These are phyloP conservation scores for Chloroceryle aenea DNA, from an alignment of 2,113 vertebrate species.

Conservation along the genomic window DNA sequence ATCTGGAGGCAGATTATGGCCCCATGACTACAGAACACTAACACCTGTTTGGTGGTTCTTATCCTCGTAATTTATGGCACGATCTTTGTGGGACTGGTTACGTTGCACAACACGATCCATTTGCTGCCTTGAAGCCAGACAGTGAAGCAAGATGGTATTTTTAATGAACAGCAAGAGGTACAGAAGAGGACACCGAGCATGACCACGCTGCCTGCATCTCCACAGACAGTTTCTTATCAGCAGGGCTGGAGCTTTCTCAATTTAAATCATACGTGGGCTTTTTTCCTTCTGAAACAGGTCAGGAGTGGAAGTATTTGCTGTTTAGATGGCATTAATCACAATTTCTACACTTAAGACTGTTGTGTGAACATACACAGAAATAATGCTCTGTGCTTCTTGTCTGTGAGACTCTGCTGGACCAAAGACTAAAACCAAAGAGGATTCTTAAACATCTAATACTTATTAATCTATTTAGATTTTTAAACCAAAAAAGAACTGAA, in stretches of 20 bases:
- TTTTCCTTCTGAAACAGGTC: not conserved
- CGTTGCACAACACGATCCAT: not conserved
- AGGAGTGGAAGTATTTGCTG: not conserved
- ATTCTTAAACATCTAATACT: not conserved
- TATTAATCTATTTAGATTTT: not conserved
- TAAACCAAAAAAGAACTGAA: not conserved
- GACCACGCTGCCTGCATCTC: not conserved
- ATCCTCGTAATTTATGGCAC: accelerated
- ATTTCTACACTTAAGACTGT: not conserved
- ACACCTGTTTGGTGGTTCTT: not conserved
- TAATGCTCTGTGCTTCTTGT: not conserved
- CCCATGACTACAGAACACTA: not conserved
- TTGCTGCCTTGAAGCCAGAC: not conserved
- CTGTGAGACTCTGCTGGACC: not conserved
- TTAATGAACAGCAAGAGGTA: not conserved
- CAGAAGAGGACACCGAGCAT: not conserved
- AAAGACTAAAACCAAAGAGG: not conserved
- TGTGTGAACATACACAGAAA: not conserved
- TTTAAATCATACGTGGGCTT: not conserved
- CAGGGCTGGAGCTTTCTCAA: not conserved
- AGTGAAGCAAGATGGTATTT: not conserved
- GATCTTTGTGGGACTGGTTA: not conserved
- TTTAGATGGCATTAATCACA: not conserved
- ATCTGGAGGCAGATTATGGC: not conserved
- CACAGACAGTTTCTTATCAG: not conserved